phyloP scores from a whole-genome alignment of 2,797 vertebrate genomes.

The Calcarius lapponicus region DNA sequence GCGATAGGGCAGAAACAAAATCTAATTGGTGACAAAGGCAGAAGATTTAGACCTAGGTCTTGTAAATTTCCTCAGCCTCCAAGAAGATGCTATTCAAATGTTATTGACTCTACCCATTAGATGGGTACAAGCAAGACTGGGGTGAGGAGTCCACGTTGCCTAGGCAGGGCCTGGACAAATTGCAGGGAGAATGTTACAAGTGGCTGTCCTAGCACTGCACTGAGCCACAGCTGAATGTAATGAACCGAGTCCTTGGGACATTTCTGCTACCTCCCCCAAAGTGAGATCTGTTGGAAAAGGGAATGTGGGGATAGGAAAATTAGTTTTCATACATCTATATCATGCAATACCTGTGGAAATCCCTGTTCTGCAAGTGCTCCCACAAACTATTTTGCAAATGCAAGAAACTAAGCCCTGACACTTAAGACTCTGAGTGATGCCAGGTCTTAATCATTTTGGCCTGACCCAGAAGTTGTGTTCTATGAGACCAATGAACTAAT shows the following conservation, averaged over 20 bases:
- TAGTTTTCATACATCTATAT: not conserved
- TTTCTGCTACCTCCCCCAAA: not conserved
- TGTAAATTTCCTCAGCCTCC: not conserved
- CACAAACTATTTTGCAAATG: not conserved
- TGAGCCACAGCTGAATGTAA: not conserved
- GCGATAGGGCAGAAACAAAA: not conserved
- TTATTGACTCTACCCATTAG: not conserved
- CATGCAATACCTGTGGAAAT: not conserved
- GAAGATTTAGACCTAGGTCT: not conserved
- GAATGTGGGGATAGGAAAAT: not conserved
- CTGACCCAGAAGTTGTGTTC: not conserved
- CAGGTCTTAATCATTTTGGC: not conserved
- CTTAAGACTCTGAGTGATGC: not conserved
- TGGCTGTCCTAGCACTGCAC: not conserved
- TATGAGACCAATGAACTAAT: not conserved
- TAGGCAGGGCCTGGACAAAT: not conserved
- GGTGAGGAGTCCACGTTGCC: not conserved
- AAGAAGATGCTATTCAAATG: accelerated
- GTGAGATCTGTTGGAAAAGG: not conserved
- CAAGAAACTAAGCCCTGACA: not conserved
- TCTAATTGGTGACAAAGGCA: not conserved
- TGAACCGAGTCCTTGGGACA: not conserved
- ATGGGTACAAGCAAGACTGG: not conserved
- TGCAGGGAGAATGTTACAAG: not conserved
- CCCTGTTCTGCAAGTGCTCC: not conserved